phyloP scores from a whole-genome alignment of 1,140 invertebrate species.

The Nymphalis io region DNA sequence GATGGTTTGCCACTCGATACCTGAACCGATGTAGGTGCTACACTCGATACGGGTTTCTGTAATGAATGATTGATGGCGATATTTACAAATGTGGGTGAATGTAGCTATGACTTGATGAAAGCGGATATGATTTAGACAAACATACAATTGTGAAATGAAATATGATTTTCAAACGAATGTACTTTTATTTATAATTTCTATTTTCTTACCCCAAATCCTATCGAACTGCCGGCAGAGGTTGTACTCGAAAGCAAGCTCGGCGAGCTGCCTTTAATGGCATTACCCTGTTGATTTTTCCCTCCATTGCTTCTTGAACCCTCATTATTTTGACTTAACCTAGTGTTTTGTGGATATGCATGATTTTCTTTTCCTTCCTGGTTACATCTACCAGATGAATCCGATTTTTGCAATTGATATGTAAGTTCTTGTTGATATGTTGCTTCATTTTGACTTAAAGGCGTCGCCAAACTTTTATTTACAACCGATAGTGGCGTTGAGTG shows the following conservation, averaged over 20 bases:
- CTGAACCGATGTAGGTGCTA: slow-evolving; percentile 87
- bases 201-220: slow-evolving; percentile 74
- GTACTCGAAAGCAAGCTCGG: slow-evolving; percentile 65
- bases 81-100: slow-evolving; percentile 67
- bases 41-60: slow-evolving; percentile 88
- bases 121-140: slow-evolving; percentile 1
- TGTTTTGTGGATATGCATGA: slow-evolving; percentile 75
- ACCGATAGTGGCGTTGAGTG: slow-evolving; percentile 85
- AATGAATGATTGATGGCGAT: slow-evolving; percentile 76
- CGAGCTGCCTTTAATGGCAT: slow-evolving; percentile 67
- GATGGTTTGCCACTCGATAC: slow-evolving; percentile 84
- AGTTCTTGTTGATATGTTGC: slow-evolving; percentile 74
- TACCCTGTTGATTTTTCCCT: slow-evolving; percentile 61
- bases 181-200: background rate
- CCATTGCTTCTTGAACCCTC: slow-evolving; percentile 56
- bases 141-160: slow-evolving; percentile 17
- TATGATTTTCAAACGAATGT: slow-evolving; percentile 15
- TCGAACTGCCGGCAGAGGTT: slow-evolving; percentile 64
- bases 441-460: slow-evolving; percentile 81
- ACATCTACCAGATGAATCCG: slow-evolving; percentile 76
- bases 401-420: slow-evolving; percentile 79
- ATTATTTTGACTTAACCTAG: slow-evolving; percentile 74
- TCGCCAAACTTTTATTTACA: slow-evolving; percentile 85
- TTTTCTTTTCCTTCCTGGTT: slow-evolving; percentile 80
- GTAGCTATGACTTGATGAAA: slow-evolving; percentile 36